Base-by-base conservation (phyloP, 2,888 invertebrate species). In the Drosophila dives region DNA sequence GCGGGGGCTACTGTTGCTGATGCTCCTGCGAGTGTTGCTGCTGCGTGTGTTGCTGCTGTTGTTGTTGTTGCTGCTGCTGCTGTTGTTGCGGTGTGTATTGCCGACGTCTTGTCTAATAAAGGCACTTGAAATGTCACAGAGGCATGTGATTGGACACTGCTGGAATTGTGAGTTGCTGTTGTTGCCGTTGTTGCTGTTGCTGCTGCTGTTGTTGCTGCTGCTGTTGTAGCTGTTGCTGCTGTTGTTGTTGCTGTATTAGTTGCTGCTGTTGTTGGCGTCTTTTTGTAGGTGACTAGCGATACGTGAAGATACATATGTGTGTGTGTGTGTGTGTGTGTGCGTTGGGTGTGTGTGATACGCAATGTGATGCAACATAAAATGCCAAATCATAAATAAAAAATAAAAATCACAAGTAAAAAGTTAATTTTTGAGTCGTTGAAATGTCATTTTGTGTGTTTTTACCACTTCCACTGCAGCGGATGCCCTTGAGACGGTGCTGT, bases 261-360 rank as follows among this genome's bases (percentile, higher is more conserved):
- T 62, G 72, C 58, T 53, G 72, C 58, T 76, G 77, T 66, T 53
- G 78, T 72, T 56, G 94, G 94, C 85, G 95, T 94, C 93, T 96
- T 96, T 95, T 97, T 97, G 95, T 97, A 97, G 90, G 97, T 97
- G 93, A 97, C 97, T 94, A 97, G 95, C 84, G 70, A 70, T 77
- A 77, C 71, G 68, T 81, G 84, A 80, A 67, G 58, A 59, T 64
- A 72, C 54, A 45, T 68, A 45, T 70, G 64, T 53, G 56, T 49
- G 94, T 86, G 61, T 60, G 64, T 63, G 64, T 72, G 59, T 72
- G 62, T 60, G 59, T 49, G 54, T 58, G 67, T 32, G 51, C 66
- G 36, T 49, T 58, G 60, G 23, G 54, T 69, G 36, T 45, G 36
- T 45, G 49, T 61, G 58, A 61, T 53, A 56, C 54, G 69, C 40